These are phyloP conservation scores for Ictidomys tridecemlineatus DNA, from an alignment of 2,113 vertebrate species.

Conservation along the genomic window DNA sequence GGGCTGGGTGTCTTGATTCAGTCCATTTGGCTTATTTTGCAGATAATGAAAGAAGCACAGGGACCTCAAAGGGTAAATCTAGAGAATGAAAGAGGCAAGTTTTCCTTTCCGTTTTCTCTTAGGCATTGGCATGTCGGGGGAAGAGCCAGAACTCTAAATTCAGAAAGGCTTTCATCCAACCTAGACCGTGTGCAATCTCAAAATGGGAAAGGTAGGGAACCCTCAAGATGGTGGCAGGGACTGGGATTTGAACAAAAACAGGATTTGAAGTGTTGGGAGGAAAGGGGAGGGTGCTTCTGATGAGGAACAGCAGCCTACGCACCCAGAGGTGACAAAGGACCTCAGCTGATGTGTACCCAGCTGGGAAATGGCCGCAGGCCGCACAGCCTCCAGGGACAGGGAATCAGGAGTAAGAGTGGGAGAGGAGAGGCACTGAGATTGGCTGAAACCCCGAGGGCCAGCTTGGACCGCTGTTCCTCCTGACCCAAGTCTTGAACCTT, in stretches of 20 bases:
- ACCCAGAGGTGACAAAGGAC: background rate
- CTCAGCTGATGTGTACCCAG: background rate
- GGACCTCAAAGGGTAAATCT: background rate
- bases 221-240: background rate
- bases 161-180: background rate
- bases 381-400: background rate
- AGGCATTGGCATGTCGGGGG: background rate
- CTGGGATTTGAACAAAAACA: constrained; percentile 14
- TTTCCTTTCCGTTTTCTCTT: background rate
- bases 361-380: background rate
- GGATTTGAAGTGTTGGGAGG: background rate
- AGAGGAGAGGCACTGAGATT: too few relatives aligned
- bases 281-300: background rate
- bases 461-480: background rate
- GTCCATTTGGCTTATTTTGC: background rate
- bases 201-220: background rate
- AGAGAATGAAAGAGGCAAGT: background rate
- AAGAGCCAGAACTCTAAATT: background rate
- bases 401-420: background rate
- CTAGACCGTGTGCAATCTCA: background rate
- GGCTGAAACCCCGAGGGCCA: background rate
- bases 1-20: background rate
- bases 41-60: background rate
- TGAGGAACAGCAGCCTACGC: background rate
- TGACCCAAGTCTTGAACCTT: background rate